Percentiles rank a stretch among this genome's conserved stretches.
Evolutionary conservation across 2,888 invertebrate genomes (phyloP).

Genomic region (Candidula unifasciata): DNA sequence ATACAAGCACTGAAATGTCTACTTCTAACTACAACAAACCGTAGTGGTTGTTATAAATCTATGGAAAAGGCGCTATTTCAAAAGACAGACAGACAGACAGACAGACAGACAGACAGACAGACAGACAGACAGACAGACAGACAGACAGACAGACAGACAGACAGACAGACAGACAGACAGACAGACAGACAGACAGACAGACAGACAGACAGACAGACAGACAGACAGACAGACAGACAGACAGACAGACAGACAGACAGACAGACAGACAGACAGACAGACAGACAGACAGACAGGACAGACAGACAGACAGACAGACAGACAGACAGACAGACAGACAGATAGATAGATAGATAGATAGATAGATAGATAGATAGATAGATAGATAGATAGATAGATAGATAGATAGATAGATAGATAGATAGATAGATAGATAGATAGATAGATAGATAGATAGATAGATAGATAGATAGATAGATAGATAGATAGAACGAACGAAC

Average conservation of each 20-base stretch:
- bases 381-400: slow-evolving; percentile 3
- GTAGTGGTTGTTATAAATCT: no score
- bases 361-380: slow-evolving; percentile 5
- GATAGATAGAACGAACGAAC: no score
- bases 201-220: slow-evolving; percentile 13
- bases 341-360: no score
- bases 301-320: not conserved
- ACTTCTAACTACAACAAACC: no score
- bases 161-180: not conserved
- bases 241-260: slow-evolving; percentile 22
- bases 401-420: slow-evolving; percentile 8
- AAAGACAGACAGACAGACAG: not conserved
- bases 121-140: slow-evolving; percentile 6
- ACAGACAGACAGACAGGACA: no score
- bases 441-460: slow-evolving; percentile 8
- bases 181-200: not conserved
- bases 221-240: slow-evolving; percentile 29
- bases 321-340: not conserved
- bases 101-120: not conserved
- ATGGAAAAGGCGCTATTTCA: no score
- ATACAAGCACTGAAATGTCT: no score
- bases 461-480: slow-evolving; percentile 8
- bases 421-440: slow-evolving; percentile 8
- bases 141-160: not conserved
- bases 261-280: slow-evolving; percentile 17